Evolutionary conservation across 2,888 invertebrate species (phyloP).

Genomic region (Ichneumon xanthorius): DNA sequence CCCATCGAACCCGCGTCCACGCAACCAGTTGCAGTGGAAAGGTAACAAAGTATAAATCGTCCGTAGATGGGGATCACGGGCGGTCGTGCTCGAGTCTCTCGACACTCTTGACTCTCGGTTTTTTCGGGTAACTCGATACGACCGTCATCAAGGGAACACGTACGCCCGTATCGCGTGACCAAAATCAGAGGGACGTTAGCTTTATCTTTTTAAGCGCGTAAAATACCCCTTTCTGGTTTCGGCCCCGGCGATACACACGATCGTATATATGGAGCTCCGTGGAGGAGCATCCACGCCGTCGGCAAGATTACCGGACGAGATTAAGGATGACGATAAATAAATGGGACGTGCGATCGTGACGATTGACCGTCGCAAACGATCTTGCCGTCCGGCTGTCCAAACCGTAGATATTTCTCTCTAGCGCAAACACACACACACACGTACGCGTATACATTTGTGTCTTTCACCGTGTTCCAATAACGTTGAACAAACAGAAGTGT

Average conservation of each 20-base stretch:
- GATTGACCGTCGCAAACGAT: slow-evolving; percentile 45
- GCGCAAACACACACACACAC: neutral
- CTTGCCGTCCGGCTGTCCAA: slow-evolving; percentile 29
- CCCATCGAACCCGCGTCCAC: neutral
- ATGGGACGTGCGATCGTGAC: slow-evolving; percentile 50
- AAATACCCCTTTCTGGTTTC: neutral
- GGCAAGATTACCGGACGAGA: slow-evolving; percentile 50
- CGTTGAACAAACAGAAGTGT: slow-evolving; percentile 36
- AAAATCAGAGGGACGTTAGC: neutral
- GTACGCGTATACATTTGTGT: slow-evolving; percentile 5
- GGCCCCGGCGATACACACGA: neutral
- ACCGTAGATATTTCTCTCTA: slow-evolving; percentile 14
- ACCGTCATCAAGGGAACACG: neutral
- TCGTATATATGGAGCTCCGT: neutral
- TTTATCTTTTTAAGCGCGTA: neutral
- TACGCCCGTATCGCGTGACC: slow-evolving; percentile 6
- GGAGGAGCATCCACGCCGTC: slow-evolving; percentile 19
- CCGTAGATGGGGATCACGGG: slow-evolving; percentile 35
- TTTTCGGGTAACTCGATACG: slow-evolving; percentile 44
- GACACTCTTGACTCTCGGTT: slow-evolving; percentile 34
- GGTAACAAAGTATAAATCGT: slow-evolving; percentile 44
- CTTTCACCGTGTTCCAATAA: slow-evolving; percentile 54
- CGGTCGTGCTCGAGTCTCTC: slow-evolving; percentile 30
- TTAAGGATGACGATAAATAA: slow-evolving; percentile 54
- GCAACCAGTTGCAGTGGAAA: slow-evolving; percentile 5